Conservation (phyloP, 2,797 vertebrate genomes). For the Heliangelus exortis region DNA sequence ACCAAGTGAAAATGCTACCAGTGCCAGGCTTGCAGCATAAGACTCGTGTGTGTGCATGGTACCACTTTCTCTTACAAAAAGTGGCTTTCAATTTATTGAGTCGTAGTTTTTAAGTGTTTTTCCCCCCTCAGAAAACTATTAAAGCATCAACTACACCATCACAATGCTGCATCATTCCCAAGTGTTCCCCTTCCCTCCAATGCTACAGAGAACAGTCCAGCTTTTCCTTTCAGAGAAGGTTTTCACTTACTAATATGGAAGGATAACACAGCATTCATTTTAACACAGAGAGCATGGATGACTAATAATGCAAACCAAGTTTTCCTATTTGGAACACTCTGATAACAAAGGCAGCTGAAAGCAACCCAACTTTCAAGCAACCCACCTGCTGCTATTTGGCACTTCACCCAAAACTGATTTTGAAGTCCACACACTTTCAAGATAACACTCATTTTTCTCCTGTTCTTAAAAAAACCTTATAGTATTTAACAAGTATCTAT, state of each 20-base stretch:
- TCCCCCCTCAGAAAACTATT: not conserved
- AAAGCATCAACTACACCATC: not conserved
- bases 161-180: not conserved
- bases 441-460: not conserved
- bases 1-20: not conserved
- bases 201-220: not conserved
- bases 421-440: not conserved
- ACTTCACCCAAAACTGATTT: not conserved
- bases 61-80: not conserved
- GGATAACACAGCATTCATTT: not conserved
- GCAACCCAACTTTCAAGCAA: slow-evolving; percentile 2
- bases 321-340: not conserved
- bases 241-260: not conserved
- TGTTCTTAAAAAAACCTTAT: not conserved
- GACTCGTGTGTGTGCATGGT: not conserved
- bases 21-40: not conserved
- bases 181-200: not conserved
- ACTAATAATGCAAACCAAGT: not conserved
- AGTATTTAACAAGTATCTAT: not conserved
- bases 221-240: not conserved
- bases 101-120: not conserved
- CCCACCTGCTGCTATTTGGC: not conserved
- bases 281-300: not conserved
- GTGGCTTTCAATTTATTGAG: not conserved
- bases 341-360: not conserved